phyloP scores from a whole-genome alignment of 2,888 invertebrate genomes.

The Hypselothyrea guttata region DNA sequence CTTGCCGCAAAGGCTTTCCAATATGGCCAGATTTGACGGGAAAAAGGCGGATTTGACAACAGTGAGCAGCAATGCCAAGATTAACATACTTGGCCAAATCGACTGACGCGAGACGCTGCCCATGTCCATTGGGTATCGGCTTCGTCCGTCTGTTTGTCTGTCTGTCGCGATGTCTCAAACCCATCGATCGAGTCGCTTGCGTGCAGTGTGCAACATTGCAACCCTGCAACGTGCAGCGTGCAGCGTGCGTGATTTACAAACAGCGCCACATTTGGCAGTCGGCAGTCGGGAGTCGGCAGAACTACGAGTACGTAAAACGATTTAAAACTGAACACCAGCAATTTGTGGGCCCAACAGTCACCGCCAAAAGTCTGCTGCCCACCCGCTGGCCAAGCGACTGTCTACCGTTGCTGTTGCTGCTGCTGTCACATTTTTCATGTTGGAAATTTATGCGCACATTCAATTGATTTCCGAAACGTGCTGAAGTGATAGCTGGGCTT shows the following conservation, averaged over 20 bases:
- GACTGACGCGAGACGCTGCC: conserved; percentile 35
- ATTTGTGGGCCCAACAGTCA: conserved; percentile 52
- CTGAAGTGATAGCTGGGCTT: conserved; percentile 10
- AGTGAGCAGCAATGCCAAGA: conserved; percentile 37
- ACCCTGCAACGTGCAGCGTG: conserved; percentile 8
- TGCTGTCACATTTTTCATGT: conserved; percentile 65
- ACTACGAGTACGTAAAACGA: conserved; percentile 68
- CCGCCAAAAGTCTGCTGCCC: conserved; percentile 24
- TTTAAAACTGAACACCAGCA: conserved; percentile 75
- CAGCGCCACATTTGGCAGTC: conserved; percentile 75
- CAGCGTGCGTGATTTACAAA: conserved; percentile 74
- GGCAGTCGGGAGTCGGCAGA: conserved; percentile 72
- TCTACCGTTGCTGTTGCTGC: conserved; percentile 3
- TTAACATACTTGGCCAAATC: conserved; percentile 67
- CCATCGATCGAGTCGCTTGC: conserved; percentile 71
- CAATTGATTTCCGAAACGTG: conserved; percentile 54
- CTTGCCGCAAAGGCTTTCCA: too few species aligned
- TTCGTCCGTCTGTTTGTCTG: conserved; percentile 7
- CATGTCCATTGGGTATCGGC: too few species aligned
- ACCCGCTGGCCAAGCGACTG: conserved; percentile 42
- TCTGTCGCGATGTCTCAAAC: too few species aligned
- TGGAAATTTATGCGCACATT: conserved; percentile 63
- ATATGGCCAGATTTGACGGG: too few species aligned
- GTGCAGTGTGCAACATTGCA: conserved; percentile 46
- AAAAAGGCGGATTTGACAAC: too few species aligned